Evolutionary conservation across 2,797 vertebrate genomes (phyloP).

Genomic region (Mionectes olivaceus): DNA sequence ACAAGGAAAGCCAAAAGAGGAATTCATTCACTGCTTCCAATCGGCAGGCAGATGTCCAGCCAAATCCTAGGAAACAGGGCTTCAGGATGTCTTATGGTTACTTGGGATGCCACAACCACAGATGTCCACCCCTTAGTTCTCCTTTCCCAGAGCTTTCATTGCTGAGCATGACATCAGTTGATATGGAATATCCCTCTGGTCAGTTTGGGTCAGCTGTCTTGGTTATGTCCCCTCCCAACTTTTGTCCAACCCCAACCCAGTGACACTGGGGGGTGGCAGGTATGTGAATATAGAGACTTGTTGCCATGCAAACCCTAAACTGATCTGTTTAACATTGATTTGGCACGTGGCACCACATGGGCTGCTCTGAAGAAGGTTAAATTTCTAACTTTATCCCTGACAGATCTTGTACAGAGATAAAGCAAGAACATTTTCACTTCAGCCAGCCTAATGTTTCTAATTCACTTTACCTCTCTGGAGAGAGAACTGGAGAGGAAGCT

Average conservation of each 20-base stretch:
- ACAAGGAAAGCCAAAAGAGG: background rate
- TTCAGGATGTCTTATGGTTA: background rate
- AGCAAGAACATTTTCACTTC: background rate
- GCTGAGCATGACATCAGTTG: background rate
- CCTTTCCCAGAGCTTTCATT: background rate
- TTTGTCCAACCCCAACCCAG: background rate
- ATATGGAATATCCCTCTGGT: background rate
- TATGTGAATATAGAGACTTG: too few species aligned
- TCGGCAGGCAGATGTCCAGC: background rate
- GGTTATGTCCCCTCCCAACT: background rate
- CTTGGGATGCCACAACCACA: background rate
- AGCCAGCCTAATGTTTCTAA: background rate
- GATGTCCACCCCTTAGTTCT: background rate
- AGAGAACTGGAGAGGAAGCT: background rate
- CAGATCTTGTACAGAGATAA: background rate
- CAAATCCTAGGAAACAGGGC: background rate
- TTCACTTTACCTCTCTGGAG: background rate
- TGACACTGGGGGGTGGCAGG: accelerated
- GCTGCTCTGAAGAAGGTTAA: background rate
- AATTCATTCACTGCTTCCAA: background rate
- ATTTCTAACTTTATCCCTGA: background rate
- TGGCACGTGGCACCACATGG: background rate
- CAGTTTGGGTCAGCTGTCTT: background rate
- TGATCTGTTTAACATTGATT: background rate
- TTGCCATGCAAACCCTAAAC: background rate